phyloP scores from a whole-genome alignment of 1,140 invertebrate genomes.

The Drosophila subobscura region DNA sequence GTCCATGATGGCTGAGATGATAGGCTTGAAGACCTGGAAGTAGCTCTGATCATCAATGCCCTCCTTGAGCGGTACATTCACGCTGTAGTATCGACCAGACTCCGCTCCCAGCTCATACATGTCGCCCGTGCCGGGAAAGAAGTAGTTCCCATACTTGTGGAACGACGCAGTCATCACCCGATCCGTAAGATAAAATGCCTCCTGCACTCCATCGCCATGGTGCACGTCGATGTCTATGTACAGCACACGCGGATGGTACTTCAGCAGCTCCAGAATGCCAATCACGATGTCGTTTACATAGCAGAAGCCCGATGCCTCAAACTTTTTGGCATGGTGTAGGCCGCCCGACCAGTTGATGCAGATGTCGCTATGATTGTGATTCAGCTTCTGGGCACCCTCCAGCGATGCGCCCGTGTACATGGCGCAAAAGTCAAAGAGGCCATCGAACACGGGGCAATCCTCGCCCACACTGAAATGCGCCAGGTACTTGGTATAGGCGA shows the following conservation, averaged over 20 bases:
- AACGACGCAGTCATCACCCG: constrained; percentile 99
- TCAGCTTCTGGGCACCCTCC: constrained; percentile 97
- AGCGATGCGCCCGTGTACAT: constrained; percentile 98
- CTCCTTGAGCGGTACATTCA: constrained; percentile 98
- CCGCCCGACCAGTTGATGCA: constrained; percentile 99
- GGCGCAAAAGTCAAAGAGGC: constrained; percentile 99
- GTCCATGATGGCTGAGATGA: constrained; percentile 97
- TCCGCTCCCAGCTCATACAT: constrained; percentile 99
- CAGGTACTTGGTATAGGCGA: constrained; percentile 94
- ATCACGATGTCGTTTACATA: constrained; percentile 97
- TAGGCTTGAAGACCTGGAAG: constrained; percentile 96
- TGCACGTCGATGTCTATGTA: constrained; percentile 99
- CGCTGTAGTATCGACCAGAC: constrained; percentile 96
- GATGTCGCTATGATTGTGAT: constrained; percentile 97
- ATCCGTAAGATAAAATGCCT: constrained; percentile 99
- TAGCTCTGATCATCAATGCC: constrained; percentile 98
- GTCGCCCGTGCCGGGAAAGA: constrained; percentile 99
- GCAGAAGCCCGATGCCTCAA: constrained; percentile 93
- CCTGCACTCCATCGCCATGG: constrained; percentile 99
- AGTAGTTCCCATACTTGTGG: constrained; percentile 99
- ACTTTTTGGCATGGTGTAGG: constrained; percentile 99
- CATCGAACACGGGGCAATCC: constrained; percentile 99
- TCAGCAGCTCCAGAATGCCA: constrained; percentile 97
- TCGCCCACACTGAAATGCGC: constrained; percentile 98
- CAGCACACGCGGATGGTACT: constrained; percentile 96